Evolutionary conservation across 2,888 invertebrate genomes (phyloP).

Genomic region (Caradrina kadenii): DNA sequence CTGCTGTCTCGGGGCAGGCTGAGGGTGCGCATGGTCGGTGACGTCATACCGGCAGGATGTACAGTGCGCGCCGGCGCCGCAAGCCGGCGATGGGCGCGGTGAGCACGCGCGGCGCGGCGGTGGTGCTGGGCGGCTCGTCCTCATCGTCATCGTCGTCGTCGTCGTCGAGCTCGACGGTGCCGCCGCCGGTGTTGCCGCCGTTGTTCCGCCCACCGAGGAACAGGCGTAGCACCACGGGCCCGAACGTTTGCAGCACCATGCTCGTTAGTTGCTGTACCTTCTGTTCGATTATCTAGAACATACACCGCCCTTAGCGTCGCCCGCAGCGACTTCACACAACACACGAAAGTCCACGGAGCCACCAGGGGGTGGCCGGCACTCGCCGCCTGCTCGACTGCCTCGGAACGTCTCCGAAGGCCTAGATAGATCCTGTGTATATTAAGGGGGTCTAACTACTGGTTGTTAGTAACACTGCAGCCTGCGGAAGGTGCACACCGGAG

Average conservation of each 20-base stretch:
- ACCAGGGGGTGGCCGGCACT: conserved; percentile 1
- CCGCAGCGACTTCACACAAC: conserved; percentile 37
- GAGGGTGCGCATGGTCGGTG: conserved; percentile 79
- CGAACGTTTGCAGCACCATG: conserved; percentile 94
- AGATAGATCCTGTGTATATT: conserved; percentile 38
- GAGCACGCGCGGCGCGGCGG: conserved; percentile 28
- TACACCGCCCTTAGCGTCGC: conserved; percentile 79
- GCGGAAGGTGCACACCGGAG: neutral
- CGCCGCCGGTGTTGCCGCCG: conserved; percentile 79
- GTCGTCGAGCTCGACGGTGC: conserved; percentile 89
- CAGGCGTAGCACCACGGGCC: conserved; percentile 93
- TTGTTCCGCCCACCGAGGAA: conserved; percentile 89
- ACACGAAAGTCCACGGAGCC: conserved; percentile 21
- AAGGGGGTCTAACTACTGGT: conserved; percentile 39
- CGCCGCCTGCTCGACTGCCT: conserved; percentile 15
- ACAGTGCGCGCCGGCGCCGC: conserved; percentile 80
- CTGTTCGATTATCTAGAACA: conserved; percentile 93
- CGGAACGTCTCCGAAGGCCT: conserved; percentile 24
- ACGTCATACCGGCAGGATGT: conserved; percentile 85
- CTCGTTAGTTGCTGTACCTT: conserved; percentile 94
- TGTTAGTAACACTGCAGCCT: conserved; percentile 4
- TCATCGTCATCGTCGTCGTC: conserved; percentile 89
- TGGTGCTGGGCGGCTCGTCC: conserved; percentile 79
- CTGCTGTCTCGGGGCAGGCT: conserved; percentile 88
- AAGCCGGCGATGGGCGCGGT: conserved; percentile 63